phyloP scores from a whole-genome alignment of 2,797 vertebrate species.

The Pseudopleuronectes americanus region DNA sequence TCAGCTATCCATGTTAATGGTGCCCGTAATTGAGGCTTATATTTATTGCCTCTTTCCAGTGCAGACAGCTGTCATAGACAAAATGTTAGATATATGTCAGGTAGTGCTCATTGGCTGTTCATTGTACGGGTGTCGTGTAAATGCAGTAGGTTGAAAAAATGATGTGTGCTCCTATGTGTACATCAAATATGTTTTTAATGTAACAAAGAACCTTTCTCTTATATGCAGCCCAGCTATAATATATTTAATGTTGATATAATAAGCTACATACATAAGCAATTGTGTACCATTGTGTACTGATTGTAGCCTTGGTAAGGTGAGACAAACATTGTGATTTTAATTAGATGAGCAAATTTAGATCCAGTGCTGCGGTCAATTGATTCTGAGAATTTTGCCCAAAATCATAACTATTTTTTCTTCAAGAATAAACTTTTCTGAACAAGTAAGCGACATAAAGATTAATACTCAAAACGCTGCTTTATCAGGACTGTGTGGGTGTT shows the following conservation, averaged over 20 bases:
- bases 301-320: not conserved
- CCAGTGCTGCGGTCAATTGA: not conserved
- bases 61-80: constrained; percentile 26
- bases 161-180: not conserved
- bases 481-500: too few relatives aligned
- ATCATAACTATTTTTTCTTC: too few relatives aligned
- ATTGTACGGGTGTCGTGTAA: not conserved
- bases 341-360: not conserved
- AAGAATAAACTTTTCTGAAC: not conserved
- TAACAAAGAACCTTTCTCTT: not conserved
- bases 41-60: constrained; percentile 43
- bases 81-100: constrained; percentile 23
- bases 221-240: not conserved
- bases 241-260: not conserved
- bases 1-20: constrained; percentile 49
- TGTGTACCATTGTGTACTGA: not conserved
- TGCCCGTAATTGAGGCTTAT: constrained; percentile 53
- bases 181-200: not conserved
- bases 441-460: not conserved
- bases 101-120: constrained; percentile 9
- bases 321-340: constrained; percentile 11
- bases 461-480: too few relatives aligned
- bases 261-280: not conserved
- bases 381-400: not conserved
- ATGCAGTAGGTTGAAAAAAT: not conserved